Base-by-base conservation (phyloP, 2,113 vertebrate species). In the Indicator indicator region DNA sequence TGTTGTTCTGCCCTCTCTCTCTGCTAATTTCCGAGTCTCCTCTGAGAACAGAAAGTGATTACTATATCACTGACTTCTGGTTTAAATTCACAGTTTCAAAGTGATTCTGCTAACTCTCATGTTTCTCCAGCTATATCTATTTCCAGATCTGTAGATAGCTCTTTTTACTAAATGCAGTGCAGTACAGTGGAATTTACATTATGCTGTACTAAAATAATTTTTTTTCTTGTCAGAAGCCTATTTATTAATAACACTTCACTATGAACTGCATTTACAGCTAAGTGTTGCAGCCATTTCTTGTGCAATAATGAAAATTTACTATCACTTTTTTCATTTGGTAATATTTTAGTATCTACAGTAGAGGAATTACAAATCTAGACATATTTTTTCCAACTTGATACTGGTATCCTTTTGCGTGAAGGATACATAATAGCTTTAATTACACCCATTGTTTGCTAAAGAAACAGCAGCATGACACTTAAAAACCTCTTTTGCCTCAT, bases 391-490 rank as follows among this genome's bases (percentile, higher is more conserved):
- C 27, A 30, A 28, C 24, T 84, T 94, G 80, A 55, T 92, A 89
- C 5, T 63, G 17, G 60, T 82, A 58, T 59, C 52, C 48, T 67
- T 93, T 95, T 77, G 19, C 79, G 63, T 89, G 36, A 58, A 91
- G 85, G 79, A 91, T 64, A 75, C 36, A 38, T 80, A 88, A 77
- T 83, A 90, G 75, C 60, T 87, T 94, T 97, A 97, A 96, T 97
- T 97, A 91, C 14, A 12, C 30, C 38, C 58, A 60, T 75, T 96
- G 91, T 97, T 98, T 97, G 81, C 94, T 96, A 62, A 96, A 52
- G 86, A 97, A 89, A 95, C 70, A 97, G 50, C 84, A 88, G 48
- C 52, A 89, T 85, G 81, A 86, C 73, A 89, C 74, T 95, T 97
- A 56, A 92, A 95, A 82, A 44, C 46, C 16, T 38, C 42, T 15